These are phyloP conservation scores for Lottia gigantea DNA, from an alignment of 2,888 invertebrate genomes.

Conservation along the genomic window DNA sequence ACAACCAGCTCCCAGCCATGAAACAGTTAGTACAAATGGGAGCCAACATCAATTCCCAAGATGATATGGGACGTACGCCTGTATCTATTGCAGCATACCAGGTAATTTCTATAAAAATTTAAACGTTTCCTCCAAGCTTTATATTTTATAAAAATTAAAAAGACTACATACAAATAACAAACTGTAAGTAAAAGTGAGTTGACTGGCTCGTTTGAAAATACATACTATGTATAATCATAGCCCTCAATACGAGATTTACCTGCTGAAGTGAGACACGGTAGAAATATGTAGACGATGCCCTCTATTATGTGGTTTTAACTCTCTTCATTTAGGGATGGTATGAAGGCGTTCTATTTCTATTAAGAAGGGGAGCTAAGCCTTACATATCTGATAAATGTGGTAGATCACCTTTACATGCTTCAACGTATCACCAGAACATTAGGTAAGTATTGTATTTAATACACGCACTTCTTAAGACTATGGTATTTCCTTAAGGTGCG, in stretches of 20 bases:
- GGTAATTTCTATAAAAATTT: slow-evolving; percentile 35
- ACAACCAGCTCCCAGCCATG: slow-evolving; percentile 48
- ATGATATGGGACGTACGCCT: slow-evolving; percentile 54
- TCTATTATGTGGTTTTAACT: too few relatives aligned
- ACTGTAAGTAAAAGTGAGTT: too few relatives aligned
- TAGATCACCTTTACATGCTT: slow-evolving; percentile 55
- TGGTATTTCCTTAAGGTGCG: too few relatives aligned
- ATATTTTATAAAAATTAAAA: too few relatives aligned
- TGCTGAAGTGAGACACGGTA: too few relatives aligned
- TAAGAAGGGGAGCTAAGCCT: slow-evolving; percentile 57
- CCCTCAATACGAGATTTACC: too few relatives aligned
- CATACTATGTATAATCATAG: too few relatives aligned
- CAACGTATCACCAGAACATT: slow-evolving; percentile 55
- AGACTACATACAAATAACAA: too few relatives aligned
- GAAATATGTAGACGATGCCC: too few relatives aligned
- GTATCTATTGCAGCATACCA: slow-evolving; percentile 62
- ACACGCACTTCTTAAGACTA: too few relatives aligned
- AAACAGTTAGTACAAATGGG: slow-evolving; percentile 62
- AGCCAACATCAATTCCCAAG: slow-evolving; percentile 58
- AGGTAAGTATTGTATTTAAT: slow-evolving; percentile 34
- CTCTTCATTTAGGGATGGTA: slow-evolving; percentile 55
- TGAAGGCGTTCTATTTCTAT: slow-evolving; percentile 57
- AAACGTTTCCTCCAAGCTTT: too few relatives aligned
- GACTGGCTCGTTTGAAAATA: too few relatives aligned
- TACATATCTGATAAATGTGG: slow-evolving; percentile 55